Evolutionary conservation across 1,140 invertebrate genomes (phyloP).

Genomic region (Platorchestia sp.): DNA sequence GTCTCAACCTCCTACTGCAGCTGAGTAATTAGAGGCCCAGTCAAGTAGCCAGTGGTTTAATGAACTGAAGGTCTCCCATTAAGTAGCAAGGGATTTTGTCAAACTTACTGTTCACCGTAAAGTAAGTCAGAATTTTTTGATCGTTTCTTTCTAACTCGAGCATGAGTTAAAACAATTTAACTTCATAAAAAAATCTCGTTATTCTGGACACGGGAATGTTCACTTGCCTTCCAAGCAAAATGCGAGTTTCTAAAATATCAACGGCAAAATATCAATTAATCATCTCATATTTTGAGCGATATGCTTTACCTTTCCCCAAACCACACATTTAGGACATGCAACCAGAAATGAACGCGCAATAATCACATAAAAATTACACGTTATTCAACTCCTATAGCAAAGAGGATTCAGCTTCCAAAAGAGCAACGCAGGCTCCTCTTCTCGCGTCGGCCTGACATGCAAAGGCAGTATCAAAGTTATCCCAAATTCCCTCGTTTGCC

Average conservation of each 20-base stretch:
- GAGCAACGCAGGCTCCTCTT: neutral
- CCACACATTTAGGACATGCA: neutral
- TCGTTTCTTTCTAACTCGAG: neutral
- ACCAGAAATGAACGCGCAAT: neutral
- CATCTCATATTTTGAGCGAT: neutral
- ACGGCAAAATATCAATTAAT: neutral
- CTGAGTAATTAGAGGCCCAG: too few relatives aligned
- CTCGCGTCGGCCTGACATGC: neutral
- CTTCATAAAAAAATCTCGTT: neutral
- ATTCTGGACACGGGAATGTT: neutral
- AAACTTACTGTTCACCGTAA: too few relatives aligned
- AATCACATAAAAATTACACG: too few relatives aligned
- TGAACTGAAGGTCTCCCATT: too few relatives aligned
- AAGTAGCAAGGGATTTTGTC: too few relatives aligned
- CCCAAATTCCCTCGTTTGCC: neutral
- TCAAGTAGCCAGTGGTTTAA: too few relatives aligned
- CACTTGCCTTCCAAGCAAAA: neutral
- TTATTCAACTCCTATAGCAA: too few relatives aligned
- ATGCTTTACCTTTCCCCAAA: too few relatives aligned
- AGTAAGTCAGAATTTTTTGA: neutral
- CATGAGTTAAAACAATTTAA: neutral
- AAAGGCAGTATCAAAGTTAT: neutral
- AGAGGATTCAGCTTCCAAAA: neutral
- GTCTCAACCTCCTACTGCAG: too few relatives aligned
- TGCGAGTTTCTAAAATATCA: neutral